A percentile compares a stretch with the other conserved stretches of the same genome.
These are phyloP conservation scores for Lepidotrigona ventralis DNA, from an alignment of 1,140 invertebrate species.

Conservation along the genomic window DNA sequence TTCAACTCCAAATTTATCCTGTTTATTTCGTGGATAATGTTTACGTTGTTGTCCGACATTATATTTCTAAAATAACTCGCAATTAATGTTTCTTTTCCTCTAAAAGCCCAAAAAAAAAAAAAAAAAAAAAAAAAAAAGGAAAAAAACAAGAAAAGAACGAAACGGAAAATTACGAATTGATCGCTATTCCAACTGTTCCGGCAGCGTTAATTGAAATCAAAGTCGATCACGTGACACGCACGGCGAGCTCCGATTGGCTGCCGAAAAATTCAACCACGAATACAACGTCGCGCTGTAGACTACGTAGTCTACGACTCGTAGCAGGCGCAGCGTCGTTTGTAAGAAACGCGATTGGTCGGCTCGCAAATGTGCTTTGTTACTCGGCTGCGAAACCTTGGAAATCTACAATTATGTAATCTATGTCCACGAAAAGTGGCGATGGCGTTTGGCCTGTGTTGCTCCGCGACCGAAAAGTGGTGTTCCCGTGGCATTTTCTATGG, in stretches of 20 bases:
- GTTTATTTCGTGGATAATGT: conserved; percentile 1
- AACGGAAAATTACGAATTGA: neutral
- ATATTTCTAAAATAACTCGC: neutral
- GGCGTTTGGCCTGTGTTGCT: conserved; percentile 49
- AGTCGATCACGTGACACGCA: neutral
- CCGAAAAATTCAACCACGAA: neutral
- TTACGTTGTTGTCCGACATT: conserved; percentile 1
- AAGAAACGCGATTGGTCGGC: neutral
- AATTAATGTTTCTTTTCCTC: neutral
- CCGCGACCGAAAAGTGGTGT: conserved; percentile 41
- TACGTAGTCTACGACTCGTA: too few species aligned
- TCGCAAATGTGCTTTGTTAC: neutral
- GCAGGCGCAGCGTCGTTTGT: too few species aligned
- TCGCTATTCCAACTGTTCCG: neutral
- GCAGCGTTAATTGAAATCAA: neutral
- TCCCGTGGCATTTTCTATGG: conserved; percentile 38
- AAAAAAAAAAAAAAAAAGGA: too few species aligned
- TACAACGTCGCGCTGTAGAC: too few species aligned
- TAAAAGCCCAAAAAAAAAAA: neutral
- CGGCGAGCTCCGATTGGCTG: neutral
- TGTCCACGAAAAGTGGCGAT: conserved; percentile 46
- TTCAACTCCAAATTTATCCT: conserved; percentile 41
- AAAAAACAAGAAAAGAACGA: too few species aligned
- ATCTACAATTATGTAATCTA: conserved; percentile 50
- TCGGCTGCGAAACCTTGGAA: neutral